These are phyloP conservation scores for Drosophila rellima DNA, from an alignment of 2,888 invertebrate species.

Conservation along the genomic window DNA sequence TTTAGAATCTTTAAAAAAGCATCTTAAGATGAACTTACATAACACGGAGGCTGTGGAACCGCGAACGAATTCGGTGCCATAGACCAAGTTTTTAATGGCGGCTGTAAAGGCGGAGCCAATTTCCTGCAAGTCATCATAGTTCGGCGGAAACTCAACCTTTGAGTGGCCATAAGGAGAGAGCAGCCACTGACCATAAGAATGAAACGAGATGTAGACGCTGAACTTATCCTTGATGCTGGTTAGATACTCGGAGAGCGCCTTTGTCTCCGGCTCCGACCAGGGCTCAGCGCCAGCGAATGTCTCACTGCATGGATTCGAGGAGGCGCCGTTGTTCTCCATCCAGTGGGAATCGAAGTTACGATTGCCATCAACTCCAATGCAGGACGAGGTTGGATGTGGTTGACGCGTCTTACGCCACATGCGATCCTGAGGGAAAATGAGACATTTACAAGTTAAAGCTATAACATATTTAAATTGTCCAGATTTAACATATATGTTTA, in stretches of 20 bases:
- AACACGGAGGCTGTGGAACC: constrained; percentile 88
- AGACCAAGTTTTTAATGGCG: constrained; percentile 86
- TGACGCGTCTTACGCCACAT: constrained; percentile 90
- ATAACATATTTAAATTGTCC: no score
- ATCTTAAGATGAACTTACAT: constrained; percentile 84
- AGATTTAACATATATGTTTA: no score
- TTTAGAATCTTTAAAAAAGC: background rate
- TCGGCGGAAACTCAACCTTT: constrained; percentile 84
- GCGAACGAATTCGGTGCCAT: constrained; percentile 86
- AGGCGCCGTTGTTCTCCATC: constrained; percentile 86
- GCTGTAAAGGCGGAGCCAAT: constrained; percentile 87
- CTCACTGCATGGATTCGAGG: constrained; percentile 84
- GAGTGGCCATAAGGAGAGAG: constrained; percentile 88
- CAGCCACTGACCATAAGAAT: constrained; percentile 89
- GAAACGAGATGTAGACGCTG: constrained; percentile 88
- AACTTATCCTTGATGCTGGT: constrained; percentile 85
- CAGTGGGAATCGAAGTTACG: constrained; percentile 84
- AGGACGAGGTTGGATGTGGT: constrained; percentile 79
- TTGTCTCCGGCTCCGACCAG: constrained; percentile 88
- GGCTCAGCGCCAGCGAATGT: constrained; percentile 87
- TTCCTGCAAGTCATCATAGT: constrained; percentile 85
- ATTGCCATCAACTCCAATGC: constrained; percentile 84
- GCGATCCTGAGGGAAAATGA: constrained; percentile 86
- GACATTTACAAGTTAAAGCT: background rate
- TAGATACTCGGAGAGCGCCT: constrained; percentile 86